Conservation (phyloP, 1,140 invertebrate species). For the Notospermus geniculatus region DNA sequence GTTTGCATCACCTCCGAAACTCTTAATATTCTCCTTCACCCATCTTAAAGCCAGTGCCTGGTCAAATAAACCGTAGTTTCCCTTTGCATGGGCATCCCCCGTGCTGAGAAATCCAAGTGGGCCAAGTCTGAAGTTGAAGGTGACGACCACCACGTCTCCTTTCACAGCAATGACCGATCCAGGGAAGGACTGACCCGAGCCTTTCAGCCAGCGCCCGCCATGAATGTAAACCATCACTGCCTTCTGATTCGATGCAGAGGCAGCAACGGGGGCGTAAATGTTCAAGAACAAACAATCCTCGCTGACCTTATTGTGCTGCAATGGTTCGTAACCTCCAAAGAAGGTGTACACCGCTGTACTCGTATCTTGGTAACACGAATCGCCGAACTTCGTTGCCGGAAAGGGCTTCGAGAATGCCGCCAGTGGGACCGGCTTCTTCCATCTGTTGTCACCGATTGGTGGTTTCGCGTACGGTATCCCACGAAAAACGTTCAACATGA, state of each 20-base stretch:
- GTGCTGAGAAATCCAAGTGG: slow-evolving; percentile 29
- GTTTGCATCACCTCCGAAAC: slow-evolving; percentile 19
- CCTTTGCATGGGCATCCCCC: background rate
- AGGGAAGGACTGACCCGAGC: slow-evolving; percentile 18
- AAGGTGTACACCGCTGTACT: no score
- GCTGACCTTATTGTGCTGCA: background rate
- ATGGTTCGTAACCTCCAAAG: no score
- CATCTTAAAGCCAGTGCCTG: slow-evolving; percentile 18
- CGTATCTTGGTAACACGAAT: no score
- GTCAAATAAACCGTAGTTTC: slow-evolving; percentile 19
- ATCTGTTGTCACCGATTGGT: no score
- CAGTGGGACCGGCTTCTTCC: no score
- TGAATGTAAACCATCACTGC: slow-evolving; percentile 32
- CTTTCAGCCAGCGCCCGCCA: slow-evolving; percentile 26
- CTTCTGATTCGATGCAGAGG: background rate
- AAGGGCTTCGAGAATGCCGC: no score
- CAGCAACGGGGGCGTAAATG: background rate
- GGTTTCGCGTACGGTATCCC: no score
- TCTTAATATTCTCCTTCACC: slow-evolving; percentile 18
- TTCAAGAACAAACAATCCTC: slow-evolving; percentile 3
- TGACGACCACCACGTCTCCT: slow-evolving; percentile 31
- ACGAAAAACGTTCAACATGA: no score
- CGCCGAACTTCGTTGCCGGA: no score
- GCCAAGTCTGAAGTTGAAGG: slow-evolving; percentile 31
- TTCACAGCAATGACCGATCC: slow-evolving; percentile 10